Evolutionary conservation across 2,888 invertebrate species (phyloP).

Genomic region (Ormyrus pomaceus): DNA sequence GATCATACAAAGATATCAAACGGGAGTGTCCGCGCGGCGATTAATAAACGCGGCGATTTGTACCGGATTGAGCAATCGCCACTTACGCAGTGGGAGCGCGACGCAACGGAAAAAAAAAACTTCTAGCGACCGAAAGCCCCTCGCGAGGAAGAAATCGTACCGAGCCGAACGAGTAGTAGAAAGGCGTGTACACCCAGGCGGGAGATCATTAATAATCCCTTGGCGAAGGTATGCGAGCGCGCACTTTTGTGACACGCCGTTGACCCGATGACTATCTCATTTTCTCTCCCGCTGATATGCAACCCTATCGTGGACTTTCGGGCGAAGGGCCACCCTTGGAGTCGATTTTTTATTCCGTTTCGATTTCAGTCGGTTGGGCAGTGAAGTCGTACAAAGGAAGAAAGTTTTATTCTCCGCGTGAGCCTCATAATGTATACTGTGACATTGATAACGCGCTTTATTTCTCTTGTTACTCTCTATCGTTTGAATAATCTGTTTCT

Average conservation of each 20-base stretch:
- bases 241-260: constrained; percentile 11
- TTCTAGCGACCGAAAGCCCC: neutral
- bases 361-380: constrained; percentile 41
- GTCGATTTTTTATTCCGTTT: constrained; percentile 42
- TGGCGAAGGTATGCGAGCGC: neutral
- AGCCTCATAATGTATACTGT: neutral
- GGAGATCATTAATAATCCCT: constrained; percentile 55
- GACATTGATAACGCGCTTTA: neutral
- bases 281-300: constrained; percentile 25
- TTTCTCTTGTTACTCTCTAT: neutral
- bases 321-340: constrained; percentile 34
- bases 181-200: constrained; percentile 14
- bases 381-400: constrained; percentile 25
- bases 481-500: neutral
- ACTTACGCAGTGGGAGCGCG: too few relatives aligned
- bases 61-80: constrained; percentile 30
- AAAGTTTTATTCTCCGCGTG: neutral
- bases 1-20: constrained; percentile 11
- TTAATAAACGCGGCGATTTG: constrained; percentile 5
- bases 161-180: constrained; percentile 22
- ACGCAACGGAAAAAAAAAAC: too few relatives aligned
- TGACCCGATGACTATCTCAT: constrained; percentile 48
- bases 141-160: neutral
- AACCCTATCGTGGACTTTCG: constrained; percentile 27
- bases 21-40: constrained; percentile 8